Evolutionary conservation across 2,113 vertebrate genomes (phyloP), one percentile per base, ranked within the genome.

Genomic region (Equus quagga): DNA sequence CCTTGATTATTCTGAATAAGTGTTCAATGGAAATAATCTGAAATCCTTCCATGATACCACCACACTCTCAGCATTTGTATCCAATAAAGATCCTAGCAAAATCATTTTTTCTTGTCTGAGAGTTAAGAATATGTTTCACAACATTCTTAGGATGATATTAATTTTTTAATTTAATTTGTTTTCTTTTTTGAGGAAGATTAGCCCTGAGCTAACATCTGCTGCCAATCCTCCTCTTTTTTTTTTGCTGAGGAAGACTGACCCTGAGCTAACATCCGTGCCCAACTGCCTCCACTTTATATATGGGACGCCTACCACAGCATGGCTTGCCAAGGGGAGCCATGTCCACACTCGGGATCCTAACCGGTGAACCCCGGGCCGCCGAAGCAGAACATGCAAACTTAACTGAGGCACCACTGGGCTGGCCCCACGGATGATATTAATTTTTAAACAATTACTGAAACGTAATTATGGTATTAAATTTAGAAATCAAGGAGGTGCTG

Each of bases 381-480:
- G 36, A 41, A 41, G 36, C 36, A 41, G 36, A 41, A 41, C 36
- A 41, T 41, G 36, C 36, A 41, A 41, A 41, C 36, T 41, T 41
- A 41, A 41, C 36, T 41, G 36, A 3, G 36, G 36, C 36, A 41
- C 36, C 36, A 41, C 36, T 41, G 36, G 36, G 36, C 36, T 41
- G 36, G 36, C 36, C 36, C 36, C 36, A 41, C 36, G 23, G 21
- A 84, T 89, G n/a, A 70, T 69, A n/a, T 69, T 76, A n/a, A 64
- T 54, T 90, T 79, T 69, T 58, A 91, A 97, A 33, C 19, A 78
- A 56, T 93, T 90, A 60, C 21, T 92, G 51, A 95, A 91, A 65
- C 89, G 1, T 82, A 93, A 83, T 82, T 91, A 87, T n/a, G 73
- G 0, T 28, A 95, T 91, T 90, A 87, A 73, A 87, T 67, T 92